These are phyloP conservation scores for Lasioglossum baleicum DNA, from an alignment of 1,140 invertebrate genomes.

Conservation along the genomic window DNA sequence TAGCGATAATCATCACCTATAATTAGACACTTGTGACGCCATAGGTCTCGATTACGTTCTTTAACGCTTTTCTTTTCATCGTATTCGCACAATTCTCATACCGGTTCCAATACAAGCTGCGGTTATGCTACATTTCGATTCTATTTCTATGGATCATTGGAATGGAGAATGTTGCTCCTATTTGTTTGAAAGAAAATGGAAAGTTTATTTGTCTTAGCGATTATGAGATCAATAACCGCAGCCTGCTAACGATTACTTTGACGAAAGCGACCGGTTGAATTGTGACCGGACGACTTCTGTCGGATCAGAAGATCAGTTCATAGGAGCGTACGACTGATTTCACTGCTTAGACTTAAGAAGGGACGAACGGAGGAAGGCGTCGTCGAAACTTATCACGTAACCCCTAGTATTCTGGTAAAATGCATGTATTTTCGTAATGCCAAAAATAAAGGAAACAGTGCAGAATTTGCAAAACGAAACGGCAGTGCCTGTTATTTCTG, in stretches of 20 bases:
- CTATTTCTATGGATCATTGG: no score
- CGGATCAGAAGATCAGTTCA: neutral
- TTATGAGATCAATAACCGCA: no score
- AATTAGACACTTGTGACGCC: neutral
- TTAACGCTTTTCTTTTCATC: neutral
- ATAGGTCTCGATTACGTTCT: neutral
- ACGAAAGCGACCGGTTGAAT: neutral
- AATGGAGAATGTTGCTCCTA: no score
- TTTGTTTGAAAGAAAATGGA: no score
- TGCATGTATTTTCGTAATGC: slow-evolving; percentile 78
- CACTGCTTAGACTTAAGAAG: neutral
- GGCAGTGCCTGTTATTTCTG: slow-evolving; percentile 28
- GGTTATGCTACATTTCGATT: no score
- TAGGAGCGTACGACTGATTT: neutral
- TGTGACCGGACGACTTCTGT: neutral
- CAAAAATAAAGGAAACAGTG: slow-evolving; percentile 71
- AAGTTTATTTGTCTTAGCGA: no score
- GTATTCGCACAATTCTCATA: neutral
- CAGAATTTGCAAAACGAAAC: slow-evolving; percentile 43
- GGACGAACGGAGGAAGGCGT: neutral
- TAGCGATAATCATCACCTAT: slow-evolving; percentile 4
- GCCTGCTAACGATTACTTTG: neutral
- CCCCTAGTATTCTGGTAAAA: slow-evolving; percentile 73
- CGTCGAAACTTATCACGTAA: slow-evolving; percentile 53
- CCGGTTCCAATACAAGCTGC: neutral